Evolutionary conservation across 2,113 vertebrate species (phyloP).

Genomic region (Paratilapia polleni): DNA sequence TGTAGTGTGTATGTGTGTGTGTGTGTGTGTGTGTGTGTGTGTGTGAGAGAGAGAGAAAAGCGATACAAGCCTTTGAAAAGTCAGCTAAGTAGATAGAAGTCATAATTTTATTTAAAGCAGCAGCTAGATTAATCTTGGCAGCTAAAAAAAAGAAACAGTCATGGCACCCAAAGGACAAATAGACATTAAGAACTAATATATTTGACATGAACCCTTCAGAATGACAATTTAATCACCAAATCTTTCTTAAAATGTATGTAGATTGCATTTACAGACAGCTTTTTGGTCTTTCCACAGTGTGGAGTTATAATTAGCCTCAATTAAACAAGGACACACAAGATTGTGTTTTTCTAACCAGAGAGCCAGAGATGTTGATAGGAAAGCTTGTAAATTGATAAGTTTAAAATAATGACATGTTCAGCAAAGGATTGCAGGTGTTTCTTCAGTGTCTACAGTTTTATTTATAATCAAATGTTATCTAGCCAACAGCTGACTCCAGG

Average conservation of each 20-base stretch:
- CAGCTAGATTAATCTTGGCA: background rate
- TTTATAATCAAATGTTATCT: conserved; percentile 14
- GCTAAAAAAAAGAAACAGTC: conserved; percentile 1
- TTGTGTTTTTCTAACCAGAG: conserved; percentile 13
- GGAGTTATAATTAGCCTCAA: background rate
- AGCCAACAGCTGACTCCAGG: background rate
- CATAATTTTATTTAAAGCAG: conserved; percentile 20
- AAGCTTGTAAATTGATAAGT: conserved; percentile 12
- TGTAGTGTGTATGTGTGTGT: background rate
- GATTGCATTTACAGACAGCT: background rate
- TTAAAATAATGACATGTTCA: background rate
- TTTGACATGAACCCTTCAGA: background rate
- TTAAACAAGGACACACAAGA: background rate
- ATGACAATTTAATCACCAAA: background rate
- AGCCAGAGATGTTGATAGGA: background rate
- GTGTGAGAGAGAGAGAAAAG: background rate
- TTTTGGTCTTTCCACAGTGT: background rate
- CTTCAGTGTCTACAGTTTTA: background rate
- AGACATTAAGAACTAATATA: background rate
- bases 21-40: background rate
- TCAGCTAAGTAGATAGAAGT: background rate
- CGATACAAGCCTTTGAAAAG: background rate
- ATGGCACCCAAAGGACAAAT: conserved; percentile 30
- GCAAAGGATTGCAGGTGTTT: background rate
- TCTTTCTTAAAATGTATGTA: background rate